Evolutionary conservation across 1,140 invertebrate species (phyloP).

Genomic region (Rhopalosiphum maidis): DNA sequence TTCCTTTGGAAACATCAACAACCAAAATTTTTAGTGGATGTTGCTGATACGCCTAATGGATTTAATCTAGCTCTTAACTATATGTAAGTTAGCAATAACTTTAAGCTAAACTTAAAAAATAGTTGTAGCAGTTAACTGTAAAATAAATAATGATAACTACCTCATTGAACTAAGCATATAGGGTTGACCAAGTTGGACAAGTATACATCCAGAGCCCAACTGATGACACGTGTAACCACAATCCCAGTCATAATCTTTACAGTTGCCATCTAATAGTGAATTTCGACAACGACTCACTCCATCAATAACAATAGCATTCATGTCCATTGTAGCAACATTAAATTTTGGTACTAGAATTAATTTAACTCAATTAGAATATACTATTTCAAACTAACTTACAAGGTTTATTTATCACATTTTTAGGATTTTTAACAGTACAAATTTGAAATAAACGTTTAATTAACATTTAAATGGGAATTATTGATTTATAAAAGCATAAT

Average conservation of each 20-base stretch:
- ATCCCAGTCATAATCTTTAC: slow-evolving; percentile 96
- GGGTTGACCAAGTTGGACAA: slow-evolving; percentile 95
- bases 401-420: not conserved
- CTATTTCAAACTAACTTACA: not conserved
- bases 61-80: slow-evolving; percentile 37
- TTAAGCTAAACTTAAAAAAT: slow-evolving; percentile 32
- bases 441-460: not conserved
- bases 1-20: slow-evolving; percentile 47
- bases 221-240: slow-evolving; percentile 99
- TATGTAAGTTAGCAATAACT: slow-evolving; percentile 23
- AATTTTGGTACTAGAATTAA: slow-evolving; percentile 77
- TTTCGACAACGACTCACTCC: slow-evolving; percentile 89
- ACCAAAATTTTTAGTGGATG: slow-evolving; percentile 20
- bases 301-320: slow-evolving; percentile 92
- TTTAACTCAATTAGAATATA: not conserved
- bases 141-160: slow-evolving; percentile 63
- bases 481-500: not conserved
- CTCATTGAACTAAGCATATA: slow-evolving; percentile 91
- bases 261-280: slow-evolving; percentile 95
- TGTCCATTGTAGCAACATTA: slow-evolving; percentile 90
- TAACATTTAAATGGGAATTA: not conserved
- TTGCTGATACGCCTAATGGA: slow-evolving; percentile 37
- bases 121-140: not conserved
- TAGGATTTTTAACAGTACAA: not conserved
- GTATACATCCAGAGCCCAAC: slow-evolving; percentile 91